Evolutionary conservation across 2,797 vertebrate genomes (phyloP), one percentile per base, ranked within the genome.

Genomic region (Cossypha polioptera): DNA sequence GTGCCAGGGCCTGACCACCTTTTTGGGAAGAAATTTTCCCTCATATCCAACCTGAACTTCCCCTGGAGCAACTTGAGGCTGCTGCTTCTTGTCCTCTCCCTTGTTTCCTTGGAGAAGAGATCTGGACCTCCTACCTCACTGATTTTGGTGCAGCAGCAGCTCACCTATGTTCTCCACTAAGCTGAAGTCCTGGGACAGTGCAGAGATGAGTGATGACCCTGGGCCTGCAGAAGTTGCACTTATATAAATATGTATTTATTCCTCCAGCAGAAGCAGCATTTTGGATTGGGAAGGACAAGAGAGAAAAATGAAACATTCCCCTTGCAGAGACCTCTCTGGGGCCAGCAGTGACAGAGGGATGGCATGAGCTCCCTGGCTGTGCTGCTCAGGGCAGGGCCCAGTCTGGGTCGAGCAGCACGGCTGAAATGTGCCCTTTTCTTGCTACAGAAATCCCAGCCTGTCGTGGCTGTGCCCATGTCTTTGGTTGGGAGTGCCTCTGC

Each of bases 401-500:
- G 13, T 26, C 24, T 10, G 40, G 48, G 29, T 16, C 0, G 2
- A 31, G 51, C 16, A 1, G 13, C 0, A 0, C 7, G n/a, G 35
- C 50, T 31, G 40, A 17, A 25, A 21, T 10, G 36, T 55, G 47
- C 21, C 13, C 11, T 50, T 13, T 11, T 47, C 40, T 38, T 7
- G 0, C 25, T 59, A 6, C 57, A 66, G 3, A 21, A 71, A 10
- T 11, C 26, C 62, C 24, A 26, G 12, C 50, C 15, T 4, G 6
- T 28, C 1, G 0, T 17, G 40, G 11, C 24, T 33, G 35, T 84
- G 59, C 18, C 50, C 0, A 0, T 1, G 2, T 36, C 2, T 3
- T 5, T 2, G 26, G 13, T 1, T 21, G 43, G 68, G 48, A 38
- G 9, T 16, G 45, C 28, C 25, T 29, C 48, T 79, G 76, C 58